These are phyloP conservation scores for Eulemur macaco DNA, from an alignment of 2,113 vertebrate species.

Conservation along the genomic window DNA sequence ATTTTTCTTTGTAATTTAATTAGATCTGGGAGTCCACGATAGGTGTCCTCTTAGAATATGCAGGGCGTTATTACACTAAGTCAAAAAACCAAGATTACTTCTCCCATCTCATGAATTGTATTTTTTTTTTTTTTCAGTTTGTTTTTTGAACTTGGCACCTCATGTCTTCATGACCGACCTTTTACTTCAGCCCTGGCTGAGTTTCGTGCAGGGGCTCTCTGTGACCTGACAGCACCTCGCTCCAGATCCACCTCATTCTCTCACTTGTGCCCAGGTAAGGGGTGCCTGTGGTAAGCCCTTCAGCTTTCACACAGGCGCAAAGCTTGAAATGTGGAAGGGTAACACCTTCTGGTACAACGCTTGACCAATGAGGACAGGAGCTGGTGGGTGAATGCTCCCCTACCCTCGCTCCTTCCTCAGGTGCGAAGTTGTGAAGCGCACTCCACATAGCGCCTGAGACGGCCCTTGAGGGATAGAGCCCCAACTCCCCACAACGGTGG, in stretches of 20 bases:
- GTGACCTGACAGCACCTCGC: background rate
- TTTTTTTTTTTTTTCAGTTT: background rate
- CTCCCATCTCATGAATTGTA: background rate
- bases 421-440: background rate
- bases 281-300: background rate
- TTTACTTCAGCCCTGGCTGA: background rate
- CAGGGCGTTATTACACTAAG: background rate
- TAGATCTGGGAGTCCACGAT: background rate
- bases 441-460: background rate
- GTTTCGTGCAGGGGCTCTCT: background rate
- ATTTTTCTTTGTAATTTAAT: conserved; percentile 34
- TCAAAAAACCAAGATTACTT: background rate
- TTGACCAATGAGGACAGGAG: background rate
- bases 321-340: background rate
- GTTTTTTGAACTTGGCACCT: background rate
- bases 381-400: background rate
- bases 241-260: background rate
- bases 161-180: background rate
- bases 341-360: background rate
- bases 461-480: background rate
- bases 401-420: background rate
- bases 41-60: background rate
- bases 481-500: background rate
- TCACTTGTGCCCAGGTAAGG: background rate
- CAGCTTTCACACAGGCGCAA: background rate